Percentiles rank a stretch among this genome's conserved stretches.
These are phyloP conservation scores for Phyllotreta cruciferae DNA, from an alignment of 2,888 invertebrate species.

Conservation along the genomic window DNA sequence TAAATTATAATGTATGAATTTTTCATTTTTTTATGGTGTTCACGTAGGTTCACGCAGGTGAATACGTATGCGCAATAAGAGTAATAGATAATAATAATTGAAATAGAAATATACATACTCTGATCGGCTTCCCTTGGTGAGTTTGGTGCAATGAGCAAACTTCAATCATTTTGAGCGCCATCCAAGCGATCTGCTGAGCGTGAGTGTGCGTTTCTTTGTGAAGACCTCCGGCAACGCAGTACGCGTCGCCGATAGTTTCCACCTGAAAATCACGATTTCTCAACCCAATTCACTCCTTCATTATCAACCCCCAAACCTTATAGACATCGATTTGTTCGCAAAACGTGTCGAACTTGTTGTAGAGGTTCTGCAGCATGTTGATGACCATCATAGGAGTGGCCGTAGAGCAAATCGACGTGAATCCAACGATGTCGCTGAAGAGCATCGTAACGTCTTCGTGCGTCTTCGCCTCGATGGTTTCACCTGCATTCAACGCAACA, in stretches of 20 bases:
- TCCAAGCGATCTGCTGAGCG: slow-evolving; percentile 95
- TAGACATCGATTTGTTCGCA: slow-evolving; percentile 94
- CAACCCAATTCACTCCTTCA: background rate
- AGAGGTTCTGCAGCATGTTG: slow-evolving; percentile 90
- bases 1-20: too few relatives aligned
- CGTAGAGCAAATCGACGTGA: slow-evolving; percentile 94
- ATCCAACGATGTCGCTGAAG: slow-evolving; percentile 96
- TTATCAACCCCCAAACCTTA: slow-evolving; percentile 70
- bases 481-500: slow-evolving; percentile 65
- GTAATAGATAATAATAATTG: background rate
- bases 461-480: slow-evolving; percentile 90
- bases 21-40: too few relatives aligned
- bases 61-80: background rate
- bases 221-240: slow-evolving; percentile 93
- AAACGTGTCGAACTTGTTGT: slow-evolving; percentile 91
- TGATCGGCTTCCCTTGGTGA: slow-evolving; percentile 90
- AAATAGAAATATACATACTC: slow-evolving; percentile 65
- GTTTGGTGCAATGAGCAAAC: slow-evolving; percentile 87
- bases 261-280: slow-evolving; percentile 65
- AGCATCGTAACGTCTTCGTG: slow-evolving; percentile 94
- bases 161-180: slow-evolving; percentile 93
- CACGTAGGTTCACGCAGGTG: background rate
- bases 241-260: slow-evolving; percentile 96
- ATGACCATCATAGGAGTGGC: slow-evolving; percentile 96
- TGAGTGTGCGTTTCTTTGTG: slow-evolving; percentile 87